Evolutionary conservation across 2,797 vertebrate genomes (phyloP), one percentile per base, ranked within the genome.

Genomic region (Acrossocheilus wenchowensis): DNA sequence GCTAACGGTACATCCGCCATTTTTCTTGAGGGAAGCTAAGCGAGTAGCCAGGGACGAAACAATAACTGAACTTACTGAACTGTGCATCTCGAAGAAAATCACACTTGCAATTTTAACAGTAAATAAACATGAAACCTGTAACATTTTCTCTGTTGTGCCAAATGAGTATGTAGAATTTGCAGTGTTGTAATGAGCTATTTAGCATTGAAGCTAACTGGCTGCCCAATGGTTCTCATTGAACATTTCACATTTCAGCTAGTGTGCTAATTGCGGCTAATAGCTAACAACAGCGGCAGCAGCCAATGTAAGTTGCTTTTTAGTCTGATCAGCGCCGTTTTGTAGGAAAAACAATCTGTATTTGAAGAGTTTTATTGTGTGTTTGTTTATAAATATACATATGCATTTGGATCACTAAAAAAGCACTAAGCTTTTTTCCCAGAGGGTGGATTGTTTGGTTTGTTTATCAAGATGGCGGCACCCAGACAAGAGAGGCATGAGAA

Each of bases 21-120:
- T 93, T 95, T 92, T 93, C 88, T 91, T 92, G 87, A 93, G 92
- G 91, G 91, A 92, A 91, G 91, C 87, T 91, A 92, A 85, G 73
- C 87, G 75, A 81, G 68, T 68, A 84, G 79, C 72, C 83, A 88
- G 75, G 62, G 60, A 79, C 75, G 82, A 83, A 86, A 89, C 69
- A 48, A 73, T 50, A 69, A 75, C 60, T 62, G 14, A 64, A 83
- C 11, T 50, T 60, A 75, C 60, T 62, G 14, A 64, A 83, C 11
- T 83, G 83, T 82, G 45, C 39, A 84, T 60, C 45, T 60, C 81
- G 75, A 71, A 80, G 52, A 86, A 64, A 86, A 82, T 82, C 73
- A 54, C 30, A 82, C 52, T 86, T 60, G 83, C 11, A 54, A 73
- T 83, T 36, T 75, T 81, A 86, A 71, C 64, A 85, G 85, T 80